Evolutionary conservation across 2,113 vertebrate species (phyloP).

Genomic region (Circaetus gallicus): DNA sequence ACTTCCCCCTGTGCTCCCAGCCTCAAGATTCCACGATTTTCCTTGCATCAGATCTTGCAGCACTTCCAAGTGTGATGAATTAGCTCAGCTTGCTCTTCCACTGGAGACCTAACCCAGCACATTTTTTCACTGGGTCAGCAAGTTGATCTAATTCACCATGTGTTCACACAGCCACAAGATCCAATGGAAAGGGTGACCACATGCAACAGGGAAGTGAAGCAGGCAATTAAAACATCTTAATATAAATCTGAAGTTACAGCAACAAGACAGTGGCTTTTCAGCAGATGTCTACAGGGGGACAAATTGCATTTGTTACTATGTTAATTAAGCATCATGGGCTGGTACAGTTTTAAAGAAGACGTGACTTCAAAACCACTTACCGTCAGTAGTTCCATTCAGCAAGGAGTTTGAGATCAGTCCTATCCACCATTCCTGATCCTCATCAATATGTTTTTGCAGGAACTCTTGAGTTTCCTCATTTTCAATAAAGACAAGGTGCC

Average conservation of each 20-base stretch:
- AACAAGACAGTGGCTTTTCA: background rate
- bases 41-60: background rate
- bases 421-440: slow-evolving; percentile 88
- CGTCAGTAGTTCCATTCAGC: slow-evolving; percentile 61
- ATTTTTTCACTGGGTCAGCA: background rate
- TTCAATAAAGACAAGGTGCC: slow-evolving; percentile 87
- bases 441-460: slow-evolving; percentile 80
- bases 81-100: background rate
- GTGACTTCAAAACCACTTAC: slow-evolving; percentile 52
- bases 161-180: background rate
- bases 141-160: background rate
- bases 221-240: background rate
- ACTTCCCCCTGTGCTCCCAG: background rate
- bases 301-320: background rate
- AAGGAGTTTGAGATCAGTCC: slow-evolving; percentile 77
- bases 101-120: background rate
- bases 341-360: background rate
- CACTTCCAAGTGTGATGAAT: background rate
- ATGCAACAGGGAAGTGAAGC: background rate
- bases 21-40: background rate
- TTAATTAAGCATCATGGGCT: background rate
- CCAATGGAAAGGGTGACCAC: background rate
- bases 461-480: slow-evolving; percentile 86
- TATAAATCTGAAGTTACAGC: background rate
- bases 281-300: background rate